These are phyloP conservation scores for Acropora yongei DNA, from an alignment of 64 coral and sea anemone genomes.

Conservation along the genomic window DNA sequence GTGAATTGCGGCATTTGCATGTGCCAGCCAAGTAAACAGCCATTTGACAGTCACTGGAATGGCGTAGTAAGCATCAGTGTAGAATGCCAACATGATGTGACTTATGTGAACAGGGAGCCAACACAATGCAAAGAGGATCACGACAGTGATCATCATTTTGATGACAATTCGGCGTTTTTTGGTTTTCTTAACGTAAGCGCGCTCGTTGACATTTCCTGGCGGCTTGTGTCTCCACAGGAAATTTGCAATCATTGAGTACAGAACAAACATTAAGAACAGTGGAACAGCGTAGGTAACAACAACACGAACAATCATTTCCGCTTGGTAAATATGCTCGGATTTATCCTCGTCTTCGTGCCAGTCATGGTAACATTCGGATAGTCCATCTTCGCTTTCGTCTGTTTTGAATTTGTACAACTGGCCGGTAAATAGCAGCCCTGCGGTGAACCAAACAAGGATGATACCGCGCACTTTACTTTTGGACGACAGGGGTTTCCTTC, in stretches of 20 bases:
- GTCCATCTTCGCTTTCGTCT: background rate
- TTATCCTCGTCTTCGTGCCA: slow-evolving; percentile 14
- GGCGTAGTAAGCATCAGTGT: slow-evolving; percentile 14
- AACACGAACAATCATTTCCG: slow-evolving; percentile 60
- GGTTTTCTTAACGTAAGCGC: slow-evolving; percentile 19
- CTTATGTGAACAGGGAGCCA: slow-evolving; percentile 68
- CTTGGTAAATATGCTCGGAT: background rate
- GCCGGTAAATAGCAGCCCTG: slow-evolving; percentile 2
- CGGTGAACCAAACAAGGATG: slow-evolving; percentile 33
- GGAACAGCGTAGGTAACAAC: slow-evolving; percentile 46
- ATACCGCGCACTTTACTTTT: slow-evolving; percentile 19
- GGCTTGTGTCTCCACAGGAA: slow-evolving; percentile 52
- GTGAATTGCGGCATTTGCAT: slow-evolving; percentile 75
- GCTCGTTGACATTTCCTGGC: slow-evolving; percentile 31
- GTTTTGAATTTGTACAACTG: slow-evolving; percentile 52
- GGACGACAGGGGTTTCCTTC: slow-evolving; percentile 27
- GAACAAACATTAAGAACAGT: slow-evolving; percentile 21
- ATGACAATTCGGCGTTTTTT: slow-evolving; percentile 45
- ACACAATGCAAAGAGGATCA: slow-evolving; percentile 54
- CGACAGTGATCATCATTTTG: slow-evolving; percentile 69
- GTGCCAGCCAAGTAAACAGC: slow-evolving; percentile 54
- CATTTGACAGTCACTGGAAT: slow-evolving; percentile 17
- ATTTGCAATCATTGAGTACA: slow-evolving; percentile 52
- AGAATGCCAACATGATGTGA: slow-evolving; percentile 33
- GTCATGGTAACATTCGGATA: background rate